Percentiles rank a stretch among this genome's conserved stretches.
Conservation (phyloP, 2,113 vertebrate species). For the Pelobates fuscus region DNA sequence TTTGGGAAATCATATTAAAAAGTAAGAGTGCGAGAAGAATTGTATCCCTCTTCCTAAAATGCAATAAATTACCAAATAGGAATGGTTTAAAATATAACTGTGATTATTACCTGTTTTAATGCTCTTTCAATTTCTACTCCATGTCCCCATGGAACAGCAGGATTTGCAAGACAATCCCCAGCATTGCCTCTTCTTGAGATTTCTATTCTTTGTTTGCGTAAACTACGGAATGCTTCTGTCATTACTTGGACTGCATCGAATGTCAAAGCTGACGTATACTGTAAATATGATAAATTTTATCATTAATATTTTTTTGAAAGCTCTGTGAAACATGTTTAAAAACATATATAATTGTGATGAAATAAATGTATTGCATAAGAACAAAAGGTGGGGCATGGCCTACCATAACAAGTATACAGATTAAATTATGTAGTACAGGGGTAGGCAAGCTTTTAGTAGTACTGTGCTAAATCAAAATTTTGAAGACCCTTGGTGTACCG, state of each 20-base stretch:
- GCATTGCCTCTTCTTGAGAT: slow-evolving; percentile 91
- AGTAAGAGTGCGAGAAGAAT: too few relatives aligned
- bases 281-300: slow-evolving; percentile 54
- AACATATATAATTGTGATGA: too few relatives aligned
- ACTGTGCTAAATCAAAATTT: too few relatives aligned
- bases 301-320: neutral
- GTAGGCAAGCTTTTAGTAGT: too few relatives aligned
- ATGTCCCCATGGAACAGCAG: slow-evolving; percentile 95
- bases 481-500: too few relatives aligned
- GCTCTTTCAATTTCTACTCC: slow-evolving; percentile 97
- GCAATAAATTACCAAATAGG: neutral
- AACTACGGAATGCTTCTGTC: slow-evolving; percentile 94
- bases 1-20: slow-evolving; percentile 30
- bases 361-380: too few relatives aligned
- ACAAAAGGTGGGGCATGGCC: too few relatives aligned
- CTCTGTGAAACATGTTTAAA: too few relatives aligned
- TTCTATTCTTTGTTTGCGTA: slow-evolving; percentile 93
- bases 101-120: slow-evolving; percentile 85
- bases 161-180: slow-evolving; percentile 97
- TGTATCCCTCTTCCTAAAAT: neutral
- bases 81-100: neutral
- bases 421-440: too few relatives aligned
- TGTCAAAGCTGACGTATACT: slow-evolving; percentile 97
- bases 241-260: slow-evolving; percentile 98
- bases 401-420: too few relatives aligned